Percentiles rank a stretch among this genome's conserved stretches.
phyloP scores from a whole-genome alignment of 2,113 vertebrate species.

The Nothoprocta pentlandii region DNA sequence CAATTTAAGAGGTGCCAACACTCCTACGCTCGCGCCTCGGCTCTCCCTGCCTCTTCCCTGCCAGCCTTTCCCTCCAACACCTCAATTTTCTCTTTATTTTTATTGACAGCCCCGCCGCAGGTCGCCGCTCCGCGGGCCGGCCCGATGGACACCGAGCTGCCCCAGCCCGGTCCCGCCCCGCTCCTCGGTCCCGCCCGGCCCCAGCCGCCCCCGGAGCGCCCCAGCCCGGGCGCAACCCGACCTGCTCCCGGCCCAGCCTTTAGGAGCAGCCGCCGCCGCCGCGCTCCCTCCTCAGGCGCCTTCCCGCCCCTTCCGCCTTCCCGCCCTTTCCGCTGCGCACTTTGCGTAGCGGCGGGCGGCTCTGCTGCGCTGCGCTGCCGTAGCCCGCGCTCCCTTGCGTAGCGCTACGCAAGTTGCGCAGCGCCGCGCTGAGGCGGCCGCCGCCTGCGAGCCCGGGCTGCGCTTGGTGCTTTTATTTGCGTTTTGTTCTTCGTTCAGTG shows the following conservation, averaged over 20 bases:
- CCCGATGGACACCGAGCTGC: background rate
- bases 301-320: background rate
- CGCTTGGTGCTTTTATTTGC: background rate
- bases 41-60: background rate
- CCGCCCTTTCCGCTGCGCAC: background rate
- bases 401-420: background rate
- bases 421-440: background rate
- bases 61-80: too few species aligned
- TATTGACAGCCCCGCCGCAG: background rate
- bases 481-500: accelerated
- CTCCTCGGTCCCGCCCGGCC: accelerated
- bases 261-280: background rate
- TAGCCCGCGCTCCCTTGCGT: too few species aligned
- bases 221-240: too few species aligned
- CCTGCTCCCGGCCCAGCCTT: background rate
- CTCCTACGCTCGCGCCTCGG: background rate
- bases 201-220: background rate
- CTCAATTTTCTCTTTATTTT: background rate
- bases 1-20: background rate
- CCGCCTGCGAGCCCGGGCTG: too few species aligned
- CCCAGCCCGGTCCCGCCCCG: background rate
- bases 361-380: too few species aligned
- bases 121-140: background rate
- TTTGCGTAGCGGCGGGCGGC: background rate
- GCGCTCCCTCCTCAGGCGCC: background rate